Base-by-base conservation (phyloP, 2,888 invertebrate species). In the Oligia strigilis region DNA sequence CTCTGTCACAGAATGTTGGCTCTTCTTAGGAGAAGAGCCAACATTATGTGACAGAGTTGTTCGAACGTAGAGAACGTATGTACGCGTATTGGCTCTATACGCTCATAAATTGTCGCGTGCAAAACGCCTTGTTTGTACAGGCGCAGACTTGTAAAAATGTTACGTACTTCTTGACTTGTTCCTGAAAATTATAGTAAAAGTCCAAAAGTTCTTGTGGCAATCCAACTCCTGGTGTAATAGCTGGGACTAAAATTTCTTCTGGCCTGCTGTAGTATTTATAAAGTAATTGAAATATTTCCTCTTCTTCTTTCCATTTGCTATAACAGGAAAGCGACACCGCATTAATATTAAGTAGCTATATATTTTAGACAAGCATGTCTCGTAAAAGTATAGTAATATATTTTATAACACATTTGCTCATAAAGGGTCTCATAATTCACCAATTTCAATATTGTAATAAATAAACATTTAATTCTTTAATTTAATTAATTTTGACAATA, bases 241-340 rank as follows among this genome's bases (percentile, higher is more conserved):
- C 94, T 40, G 96, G 96, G 11, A 97, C 92, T 60, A 97, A 87
- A 92, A 97, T 96, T 90, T 97, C 97, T 23, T 95, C 94, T 1
- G 96, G 96, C 80, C 95, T 95, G 81, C 95, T 94, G 75, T 97
- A 97, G 90, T 96, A 97, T 90, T 93, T 96, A 85, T 92, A 90
- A 3, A 97, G 88, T 74, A 97, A 88, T 65, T 95, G 93, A 89
- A 92, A 94, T n/a, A 95, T 90, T 80, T 95, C 95, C 11, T 97
- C 96, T 89, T 97, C 97, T 87, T 94, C 92, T 82, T 93, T 91
- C 96, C 96, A 97, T 85, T 95, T 93, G 2, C 96, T 96, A n/a
- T 19, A 66, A 65, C 79, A 82, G 13, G 29, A 23, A 62, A 77
- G 19, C 4, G n/a, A 43, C 17, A 60, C 5, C 40, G 1, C 6